Percentiles rank a stretch among this genome's conserved stretches.
Conservation (phyloP, 2,113 vertebrate genomes). For the Larimichthys crocea region DNA sequence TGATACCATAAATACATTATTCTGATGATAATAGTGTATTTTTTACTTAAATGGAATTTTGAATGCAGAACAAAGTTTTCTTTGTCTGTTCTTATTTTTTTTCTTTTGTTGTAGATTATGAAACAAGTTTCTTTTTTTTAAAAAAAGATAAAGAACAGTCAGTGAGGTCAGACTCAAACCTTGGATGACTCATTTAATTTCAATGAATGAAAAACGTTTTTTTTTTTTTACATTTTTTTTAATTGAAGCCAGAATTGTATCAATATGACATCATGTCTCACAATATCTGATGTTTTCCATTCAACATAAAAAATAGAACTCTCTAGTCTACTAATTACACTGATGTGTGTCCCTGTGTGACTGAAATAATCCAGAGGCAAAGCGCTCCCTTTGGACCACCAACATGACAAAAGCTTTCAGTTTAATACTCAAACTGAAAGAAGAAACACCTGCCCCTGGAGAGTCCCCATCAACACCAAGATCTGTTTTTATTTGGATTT, state of each 20-base stretch:
- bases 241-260: neutral
- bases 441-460: neutral
- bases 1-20: too few relatives aligned
- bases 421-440: neutral
- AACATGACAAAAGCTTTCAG: neutral
- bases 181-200: neutral
- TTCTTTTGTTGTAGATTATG: too few relatives aligned
- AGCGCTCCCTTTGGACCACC: constrained; percentile 17
- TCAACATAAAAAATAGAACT: neutral
- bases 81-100: too few relatives aligned
- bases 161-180: neutral
- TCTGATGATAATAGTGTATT: too few relatives aligned
- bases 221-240: too few relatives aligned
- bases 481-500: neutral
- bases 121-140: neutral
- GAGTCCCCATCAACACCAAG: neutral
- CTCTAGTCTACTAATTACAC: constrained; percentile 4
- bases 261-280: neutral
- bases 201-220: neutral
- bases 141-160: neutral
- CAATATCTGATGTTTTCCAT: constrained; percentile 11
- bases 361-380: constrained; percentile 24
- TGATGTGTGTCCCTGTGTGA: constrained; percentile 3
- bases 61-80: too few relatives aligned
- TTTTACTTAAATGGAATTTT: too few relatives aligned